Conservation (phyloP, 2,113 vertebrate genomes). For the Scytalopus superciliaris region DNA sequence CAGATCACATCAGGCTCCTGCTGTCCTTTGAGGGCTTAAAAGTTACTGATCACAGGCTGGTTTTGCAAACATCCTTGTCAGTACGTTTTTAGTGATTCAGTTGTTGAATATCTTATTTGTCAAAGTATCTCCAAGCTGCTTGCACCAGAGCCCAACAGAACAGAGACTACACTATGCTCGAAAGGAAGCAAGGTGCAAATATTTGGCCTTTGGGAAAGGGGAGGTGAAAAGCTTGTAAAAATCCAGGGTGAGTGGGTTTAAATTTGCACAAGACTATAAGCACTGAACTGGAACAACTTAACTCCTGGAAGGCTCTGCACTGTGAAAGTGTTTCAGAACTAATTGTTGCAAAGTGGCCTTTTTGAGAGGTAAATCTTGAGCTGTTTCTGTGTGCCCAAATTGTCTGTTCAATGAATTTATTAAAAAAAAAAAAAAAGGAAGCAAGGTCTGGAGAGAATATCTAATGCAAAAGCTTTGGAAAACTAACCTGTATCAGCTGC, state of each 20-base stretch:
- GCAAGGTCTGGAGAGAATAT: not conserved
- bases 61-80: not conserved
- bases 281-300: not conserved
- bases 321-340: not conserved
- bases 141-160: not conserved
- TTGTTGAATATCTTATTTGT: not conserved
- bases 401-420: not conserved
- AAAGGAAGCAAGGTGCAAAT: not conserved
- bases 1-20: accelerated
- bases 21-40: accelerated
- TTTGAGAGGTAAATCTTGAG: not conserved
- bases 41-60: accelerated
- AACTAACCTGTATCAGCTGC: not conserved
- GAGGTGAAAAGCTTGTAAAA: not conserved
- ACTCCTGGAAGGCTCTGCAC: not conserved
- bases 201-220: not conserved
- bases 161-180: not conserved
- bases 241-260: not conserved
- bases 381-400: not conserved
- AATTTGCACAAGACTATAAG: not conserved
- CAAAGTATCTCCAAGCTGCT: not conserved
- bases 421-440: not conserved
- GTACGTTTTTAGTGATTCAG: accelerated
- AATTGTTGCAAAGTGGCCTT: not conserved
- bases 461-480: not conserved